Base-by-base conservation (phyloP, 1,140 invertebrate species). In the Nasonia vitripennis region DNA sequence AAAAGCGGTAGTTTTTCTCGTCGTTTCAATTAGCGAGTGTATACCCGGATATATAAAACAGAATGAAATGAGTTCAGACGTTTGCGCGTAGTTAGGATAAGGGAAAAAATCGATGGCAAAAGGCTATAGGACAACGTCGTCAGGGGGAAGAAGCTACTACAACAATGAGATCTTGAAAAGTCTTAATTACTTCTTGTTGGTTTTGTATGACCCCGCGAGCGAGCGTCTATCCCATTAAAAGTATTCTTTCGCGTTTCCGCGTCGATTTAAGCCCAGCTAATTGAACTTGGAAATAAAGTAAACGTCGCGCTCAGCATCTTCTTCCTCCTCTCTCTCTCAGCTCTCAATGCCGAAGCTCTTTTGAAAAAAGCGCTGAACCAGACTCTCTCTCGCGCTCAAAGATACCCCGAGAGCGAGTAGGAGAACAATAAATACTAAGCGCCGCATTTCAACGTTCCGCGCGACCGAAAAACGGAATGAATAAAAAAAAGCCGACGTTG, bases 281-380 rank as follows among this genome's bases (percentile, higher is more conserved):
- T 80, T 80, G 78, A 80, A 80, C 78, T 68, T 80, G 14, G 62
- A 68, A 68, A 79, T 79, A 68, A 79, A 80, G 34, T 68, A 80
- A 80, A 80, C 62, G 55, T 78, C 51, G 1, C 14, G 48, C 23
- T 17, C 51, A 10, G 5, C n/a, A 9, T 45, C 45, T 48, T 51
- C n/a, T 23, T 45, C 48, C 37, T 75, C 6, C 27, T 75, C 17
- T 75, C 27, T 27, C 27, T 20, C 37, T 5, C 4, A 20, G 14
- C 12, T 41, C 71, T 37, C 34, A 37, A 37, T 37, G 4, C 34
- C 34, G 5, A 3, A 62, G 6, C 62, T 67, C n/a, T 67, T 67
- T n/a, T 0, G 20, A 7, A 67, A 67, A 45, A 71, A 71, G 6
- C 68, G 68, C 68, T 71, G 23, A 71, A 67, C 2, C n/a, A 71